Base-by-base conservation (phyloP, 2,888 invertebrate species). In the Thumatha senex region DNA sequence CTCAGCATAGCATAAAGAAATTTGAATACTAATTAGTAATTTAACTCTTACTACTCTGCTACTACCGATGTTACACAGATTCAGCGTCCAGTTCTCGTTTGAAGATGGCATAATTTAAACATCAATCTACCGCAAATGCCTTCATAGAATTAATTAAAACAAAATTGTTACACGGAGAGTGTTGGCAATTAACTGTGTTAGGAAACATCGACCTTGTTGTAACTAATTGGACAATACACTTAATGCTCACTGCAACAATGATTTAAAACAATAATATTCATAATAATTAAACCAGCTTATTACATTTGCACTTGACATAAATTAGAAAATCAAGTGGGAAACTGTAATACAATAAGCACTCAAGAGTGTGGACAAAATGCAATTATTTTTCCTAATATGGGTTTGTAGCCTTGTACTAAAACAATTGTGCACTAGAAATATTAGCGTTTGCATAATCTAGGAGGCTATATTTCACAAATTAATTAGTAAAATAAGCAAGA, bases 231-330 rank as follows among this genome's bases (percentile, higher is more conserved):
- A 80, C 80, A 77, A 68, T 67, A 55, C 58, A 65, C 51, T 56
- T 58, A 57, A 65, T 68, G 65, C 51, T 61, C 67, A 64, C 76
- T 77, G 75, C 76, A 74, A 70, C 60, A 75, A 74, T 72, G 74
- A 80, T 73, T 76, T 76, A 69, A 77, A 76, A 72, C 71, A 72
- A 68, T 73, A 78, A 77, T 80, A 77, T 74, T 79, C 66, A 74
- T 74, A 80, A 80, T 77, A 77, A 76, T 78, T 74, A 72, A 63
- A 70, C 62, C 66, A 71, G 68, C 67, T 68, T 76, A 79, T 84
- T 81, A 82, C 68, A 63, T 54, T 61, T 77, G 86, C 82, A 87
- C 89, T 89, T 89, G 88, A 88, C 87, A 87, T 74, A 63, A 76
- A 82, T 86, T 75, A 70, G 67, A 74, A 67, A 68, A 74, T 65